These are phyloP conservation scores for Anthonomus grandis DNA, from an alignment of 1,140 invertebrate genomes.

Conservation along the genomic window DNA sequence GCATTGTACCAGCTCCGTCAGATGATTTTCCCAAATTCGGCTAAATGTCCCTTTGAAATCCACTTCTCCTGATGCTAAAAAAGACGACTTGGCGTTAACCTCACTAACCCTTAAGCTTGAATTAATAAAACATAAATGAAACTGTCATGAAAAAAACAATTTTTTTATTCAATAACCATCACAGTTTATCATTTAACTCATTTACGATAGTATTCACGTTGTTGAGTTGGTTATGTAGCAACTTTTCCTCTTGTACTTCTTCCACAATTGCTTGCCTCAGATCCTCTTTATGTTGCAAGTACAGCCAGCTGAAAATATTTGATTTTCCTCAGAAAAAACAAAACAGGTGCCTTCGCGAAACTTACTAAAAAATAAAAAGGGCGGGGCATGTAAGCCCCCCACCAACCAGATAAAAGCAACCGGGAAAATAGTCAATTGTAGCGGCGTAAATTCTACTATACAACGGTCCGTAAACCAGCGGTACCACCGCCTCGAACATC, in stretches of 20 bases:
- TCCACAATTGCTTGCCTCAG: slow-evolving; percentile 10
- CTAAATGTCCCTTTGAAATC: slow-evolving; percentile 42
- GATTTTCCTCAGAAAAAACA: background rate
- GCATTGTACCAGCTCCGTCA: slow-evolving; percentile 38
- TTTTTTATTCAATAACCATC: too few relatives aligned
- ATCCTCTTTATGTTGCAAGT: slow-evolving; percentile 53
- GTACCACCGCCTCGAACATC: slow-evolving; percentile 74
- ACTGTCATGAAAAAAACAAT: too few relatives aligned
- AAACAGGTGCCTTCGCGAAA: background rate
- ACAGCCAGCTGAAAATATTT: slow-evolving; percentile 53
- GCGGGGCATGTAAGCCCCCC: slow-evolving; percentile 69
- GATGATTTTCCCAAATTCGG: slow-evolving; percentile 43
- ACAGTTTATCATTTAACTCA: too few relatives aligned
- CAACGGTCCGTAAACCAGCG: slow-evolving; percentile 74
- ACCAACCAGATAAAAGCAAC: slow-evolving; percentile 75
- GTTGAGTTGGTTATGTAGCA: too few relatives aligned
- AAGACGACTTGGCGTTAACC: too few relatives aligned
- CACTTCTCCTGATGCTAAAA: slow-evolving; percentile 40
- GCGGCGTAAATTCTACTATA: slow-evolving; percentile 69
- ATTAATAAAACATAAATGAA: too few relatives aligned
- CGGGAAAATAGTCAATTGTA: slow-evolving; percentile 68
- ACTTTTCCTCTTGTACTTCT: slow-evolving; percentile 2
- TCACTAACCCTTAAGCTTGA: too few relatives aligned
- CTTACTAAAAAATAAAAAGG: slow-evolving; percentile 75
- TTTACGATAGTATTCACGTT: too few relatives aligned